Percentiles rank a stretch among this genome's conserved stretches.
Evolutionary conservation across 2,113 vertebrate genomes (phyloP).

Genomic region (Talpa occidentalis): DNA sequence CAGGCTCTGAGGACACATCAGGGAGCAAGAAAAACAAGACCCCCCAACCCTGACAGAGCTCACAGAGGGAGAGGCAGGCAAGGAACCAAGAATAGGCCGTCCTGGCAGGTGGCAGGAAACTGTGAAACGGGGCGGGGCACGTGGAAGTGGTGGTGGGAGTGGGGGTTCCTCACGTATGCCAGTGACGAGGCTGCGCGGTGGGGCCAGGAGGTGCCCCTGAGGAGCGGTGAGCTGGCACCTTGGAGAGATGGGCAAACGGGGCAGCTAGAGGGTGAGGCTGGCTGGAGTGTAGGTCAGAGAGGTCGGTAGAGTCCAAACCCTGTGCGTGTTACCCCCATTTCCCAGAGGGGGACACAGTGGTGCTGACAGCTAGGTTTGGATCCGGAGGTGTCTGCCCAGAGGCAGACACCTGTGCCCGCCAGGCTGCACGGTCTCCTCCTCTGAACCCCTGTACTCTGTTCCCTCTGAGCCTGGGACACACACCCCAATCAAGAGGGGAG

Average conservation of each 20-base stretch:
- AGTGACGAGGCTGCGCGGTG: too few relatives aligned
- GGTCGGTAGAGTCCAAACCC: not conserved
- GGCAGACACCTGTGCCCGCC: not conserved
- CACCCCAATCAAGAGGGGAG: not conserved
- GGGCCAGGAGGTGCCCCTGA: fast-evolving
- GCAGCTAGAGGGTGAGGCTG: not conserved
- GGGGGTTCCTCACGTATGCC: not conserved
- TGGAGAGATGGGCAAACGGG: not conserved
- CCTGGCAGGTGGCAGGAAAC: fast-evolving
- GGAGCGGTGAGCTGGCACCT: not conserved
- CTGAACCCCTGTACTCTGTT: not conserved
- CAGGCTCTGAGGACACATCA: not conserved
- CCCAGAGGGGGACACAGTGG: not conserved
- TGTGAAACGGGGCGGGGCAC: fast-evolving
- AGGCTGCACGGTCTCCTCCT: too few relatives aligned
- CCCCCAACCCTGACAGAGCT: not conserved
- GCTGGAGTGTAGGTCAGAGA: not conserved
- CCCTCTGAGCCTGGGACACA: too few relatives aligned
- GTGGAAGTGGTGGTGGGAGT: not conserved
- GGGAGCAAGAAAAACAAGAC: not conserved
- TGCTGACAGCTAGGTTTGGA: not conserved
- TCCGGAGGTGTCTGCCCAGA: not conserved
- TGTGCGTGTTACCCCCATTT: not conserved
- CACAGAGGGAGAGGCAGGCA: not conserved
- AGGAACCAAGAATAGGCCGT: not conserved